Conservation (phyloP, 2,888 invertebrate genomes). For the Parelbella ahira region DNA sequence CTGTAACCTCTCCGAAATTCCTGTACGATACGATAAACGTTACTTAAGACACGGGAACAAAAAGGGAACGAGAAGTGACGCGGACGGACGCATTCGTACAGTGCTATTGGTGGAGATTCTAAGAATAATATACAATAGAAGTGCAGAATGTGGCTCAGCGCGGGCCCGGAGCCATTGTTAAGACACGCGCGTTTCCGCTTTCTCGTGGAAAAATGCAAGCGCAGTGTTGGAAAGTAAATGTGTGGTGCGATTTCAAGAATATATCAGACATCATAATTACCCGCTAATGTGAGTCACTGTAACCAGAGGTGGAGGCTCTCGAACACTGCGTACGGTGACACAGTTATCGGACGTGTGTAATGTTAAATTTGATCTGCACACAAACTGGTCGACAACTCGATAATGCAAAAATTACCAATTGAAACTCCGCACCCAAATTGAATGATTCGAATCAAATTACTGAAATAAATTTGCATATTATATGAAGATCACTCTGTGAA, state of each 20-base stretch:
- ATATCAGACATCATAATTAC: conserved; percentile 36
- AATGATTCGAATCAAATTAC: too few species aligned
- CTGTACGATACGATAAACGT: not conserved
- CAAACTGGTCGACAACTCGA: too few species aligned
- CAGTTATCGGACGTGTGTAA: conserved; percentile 10
- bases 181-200: conserved; percentile 77
- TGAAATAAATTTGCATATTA: too few species aligned
- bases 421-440: too few species aligned
- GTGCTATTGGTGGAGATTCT: conserved; percentile 47
- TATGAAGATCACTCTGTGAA: too few species aligned
- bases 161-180: conserved; percentile 66
- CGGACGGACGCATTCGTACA: conserved; percentile 10
- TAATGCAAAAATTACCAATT: too few species aligned
- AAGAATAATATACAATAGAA: conserved; percentile 65
- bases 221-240: conserved; percentile 70
- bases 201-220: conserved; percentile 77
- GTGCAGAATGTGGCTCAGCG: conserved; percentile 63
- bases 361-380: too few species aligned
- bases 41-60: conserved; percentile 6
- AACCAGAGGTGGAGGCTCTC: conserved; percentile 15
- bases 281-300: conserved; percentile 30
- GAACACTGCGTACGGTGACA: conserved; percentile 5
- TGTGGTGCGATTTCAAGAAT: conserved; percentile 41
- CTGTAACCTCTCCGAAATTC: conserved; percentile 24
- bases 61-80: conserved; percentile 13